phyloP scores from a whole-genome alignment of 2,888 invertebrate species.

The Zhuqinia jingwanae region DNA sequence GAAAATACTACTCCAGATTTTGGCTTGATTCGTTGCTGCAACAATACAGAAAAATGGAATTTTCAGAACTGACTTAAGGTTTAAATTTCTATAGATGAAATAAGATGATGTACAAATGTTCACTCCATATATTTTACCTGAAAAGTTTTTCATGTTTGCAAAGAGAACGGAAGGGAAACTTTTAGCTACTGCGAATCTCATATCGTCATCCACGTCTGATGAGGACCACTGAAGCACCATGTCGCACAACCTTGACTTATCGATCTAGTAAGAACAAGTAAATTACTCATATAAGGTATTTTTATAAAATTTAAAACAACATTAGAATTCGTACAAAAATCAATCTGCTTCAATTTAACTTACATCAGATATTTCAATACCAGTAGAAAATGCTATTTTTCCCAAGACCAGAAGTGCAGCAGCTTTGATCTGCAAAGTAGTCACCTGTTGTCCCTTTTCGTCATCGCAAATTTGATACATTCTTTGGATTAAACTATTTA shows the following conservation, averaged over 20 bases:
- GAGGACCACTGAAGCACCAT: constrained; percentile 67
- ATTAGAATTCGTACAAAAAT: too few relatives aligned
- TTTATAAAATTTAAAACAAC: too few relatives aligned
- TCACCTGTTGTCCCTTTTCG: constrained; percentile 22
- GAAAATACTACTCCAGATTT: constrained; percentile 73
- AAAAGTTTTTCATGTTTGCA: constrained; percentile 41
- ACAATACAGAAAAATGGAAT: constrained; percentile 11
- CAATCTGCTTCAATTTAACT: too few relatives aligned
- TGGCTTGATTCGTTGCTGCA: constrained; percentile 62
- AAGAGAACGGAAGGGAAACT: constrained; percentile 67
- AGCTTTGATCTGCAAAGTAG: constrained; percentile 69
- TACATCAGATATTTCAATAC: constrained; percentile 27
- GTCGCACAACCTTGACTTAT: constrained; percentile 41
- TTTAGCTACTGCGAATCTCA: constrained; percentile 73
- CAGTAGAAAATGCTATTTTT: constrained; percentile 59
- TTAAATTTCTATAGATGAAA: too few relatives aligned
- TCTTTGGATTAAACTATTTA: constrained; percentile 40
- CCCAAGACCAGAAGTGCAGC: constrained; percentile 59
- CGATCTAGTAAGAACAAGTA: constrained; percentile 32
- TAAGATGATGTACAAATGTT: too few relatives aligned
- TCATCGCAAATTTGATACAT: constrained; percentile 59
- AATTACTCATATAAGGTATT: too few relatives aligned
- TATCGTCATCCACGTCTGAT: constrained; percentile 74
- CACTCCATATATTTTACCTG: constrained; percentile 25
- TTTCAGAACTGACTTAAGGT: too few relatives aligned